These are phyloP conservation scores for Nyleta sp. DNA, from an alignment of 2,888 invertebrate genomes.

Conservation along the genomic window DNA sequence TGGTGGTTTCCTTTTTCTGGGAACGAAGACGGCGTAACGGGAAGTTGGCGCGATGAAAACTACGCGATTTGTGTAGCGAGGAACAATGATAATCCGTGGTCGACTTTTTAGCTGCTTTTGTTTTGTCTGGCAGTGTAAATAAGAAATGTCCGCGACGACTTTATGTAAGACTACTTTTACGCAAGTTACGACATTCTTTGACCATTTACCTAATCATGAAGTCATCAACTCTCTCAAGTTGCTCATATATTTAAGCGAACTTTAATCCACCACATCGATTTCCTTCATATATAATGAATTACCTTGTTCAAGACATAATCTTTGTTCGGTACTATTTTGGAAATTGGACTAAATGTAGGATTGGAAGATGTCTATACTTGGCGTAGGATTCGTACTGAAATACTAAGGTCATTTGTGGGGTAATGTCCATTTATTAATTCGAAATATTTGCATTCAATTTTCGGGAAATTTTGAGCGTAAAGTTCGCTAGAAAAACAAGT, in stretches of 20 bases:
- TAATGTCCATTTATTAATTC: no score
- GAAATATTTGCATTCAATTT: no score
- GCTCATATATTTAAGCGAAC: background rate
- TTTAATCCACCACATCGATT: conserved; percentile 1
- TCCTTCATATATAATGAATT: background rate
- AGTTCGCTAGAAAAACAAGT: no score
- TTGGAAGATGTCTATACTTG: no score
- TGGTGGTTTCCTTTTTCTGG: background rate
- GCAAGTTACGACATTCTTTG: conserved; percentile 9
- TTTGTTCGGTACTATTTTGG: no score
- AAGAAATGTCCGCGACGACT: background rate
- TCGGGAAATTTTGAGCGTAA: no score
- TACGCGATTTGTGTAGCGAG: no score
- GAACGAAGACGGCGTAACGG: background rate
- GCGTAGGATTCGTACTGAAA: no score
- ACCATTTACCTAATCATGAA: conserved; percentile 22
- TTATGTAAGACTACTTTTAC: conserved; percentile 12
- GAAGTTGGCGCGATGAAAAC: no score
- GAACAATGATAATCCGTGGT: no score
- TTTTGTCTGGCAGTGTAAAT: background rate
- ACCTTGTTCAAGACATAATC: background rate
- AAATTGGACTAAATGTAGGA: no score
- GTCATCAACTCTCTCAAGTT: background rate
- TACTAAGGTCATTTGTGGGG: no score
- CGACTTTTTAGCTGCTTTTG: background rate